Percentiles rank a stretch among this genome's conserved stretches.
These are phyloP conservation scores for Drosophila ezoana DNA, from an alignment of 2,888 invertebrate genomes.

Conservation along the genomic window DNA sequence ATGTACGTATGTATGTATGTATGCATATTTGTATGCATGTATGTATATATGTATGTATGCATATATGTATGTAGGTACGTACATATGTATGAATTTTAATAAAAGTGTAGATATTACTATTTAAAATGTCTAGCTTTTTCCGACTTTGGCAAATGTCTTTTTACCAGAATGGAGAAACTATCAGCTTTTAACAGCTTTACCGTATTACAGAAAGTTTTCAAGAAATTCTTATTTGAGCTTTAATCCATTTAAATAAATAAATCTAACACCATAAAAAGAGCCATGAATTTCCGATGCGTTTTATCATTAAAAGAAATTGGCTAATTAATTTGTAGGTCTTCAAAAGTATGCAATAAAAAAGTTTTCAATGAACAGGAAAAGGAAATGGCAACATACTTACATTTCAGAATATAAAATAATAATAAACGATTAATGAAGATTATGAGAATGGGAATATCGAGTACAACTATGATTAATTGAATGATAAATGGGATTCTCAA, in stretches of 20 bases:
- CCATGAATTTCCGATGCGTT: not conserved
- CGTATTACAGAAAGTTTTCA: too few species aligned
- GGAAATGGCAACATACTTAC: not conserved
- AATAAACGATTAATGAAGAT: not conserved
- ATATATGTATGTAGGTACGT: too few species aligned
- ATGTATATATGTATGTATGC: slow-evolving; percentile 3
- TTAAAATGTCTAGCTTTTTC: too few species aligned
- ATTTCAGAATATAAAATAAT: not conserved
- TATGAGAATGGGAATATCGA: not conserved
- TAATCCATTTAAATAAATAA: too few species aligned
- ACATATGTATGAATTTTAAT: too few species aligned
- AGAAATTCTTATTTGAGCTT: too few species aligned
- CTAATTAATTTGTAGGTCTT: not conserved
- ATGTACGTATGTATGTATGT: not conserved
- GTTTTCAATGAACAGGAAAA: not conserved
- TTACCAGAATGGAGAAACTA: too few species aligned
- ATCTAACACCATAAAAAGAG: too few species aligned
- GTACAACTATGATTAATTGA: slow-evolving; percentile 4
- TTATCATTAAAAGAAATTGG: not conserved
- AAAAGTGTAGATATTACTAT: too few species aligned
- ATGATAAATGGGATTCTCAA: slow-evolving; percentile 19
- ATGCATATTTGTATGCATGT: not conserved
- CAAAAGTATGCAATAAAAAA: slow-evolving; percentile 22
- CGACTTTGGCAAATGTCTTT: too few species aligned
- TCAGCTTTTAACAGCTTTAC: too few species aligned